Evolutionary conservation across 2,113 vertebrate genomes (phyloP).

Genomic region (Tachuris rubrigastra): DNA sequence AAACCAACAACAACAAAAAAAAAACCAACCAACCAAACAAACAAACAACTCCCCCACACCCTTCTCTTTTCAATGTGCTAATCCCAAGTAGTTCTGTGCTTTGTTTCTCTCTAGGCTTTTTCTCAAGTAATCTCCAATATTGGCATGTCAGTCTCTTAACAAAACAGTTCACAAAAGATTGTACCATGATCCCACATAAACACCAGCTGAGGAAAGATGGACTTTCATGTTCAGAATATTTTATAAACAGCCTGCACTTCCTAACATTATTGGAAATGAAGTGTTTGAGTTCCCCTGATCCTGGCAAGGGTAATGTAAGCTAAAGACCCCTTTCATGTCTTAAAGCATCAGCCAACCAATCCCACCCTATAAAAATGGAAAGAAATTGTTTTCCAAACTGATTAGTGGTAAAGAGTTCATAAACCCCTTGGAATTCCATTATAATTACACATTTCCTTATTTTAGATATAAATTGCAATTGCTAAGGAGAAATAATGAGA

Average conservation of each 20-base stretch:
- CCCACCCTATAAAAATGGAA: neutral
- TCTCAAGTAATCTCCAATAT: neutral
- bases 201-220: neutral
- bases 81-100: neutral
- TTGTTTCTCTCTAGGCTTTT: neutral
- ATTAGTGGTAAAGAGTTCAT: neutral
- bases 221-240: neutral
- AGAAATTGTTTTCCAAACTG: neutral
- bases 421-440: neutral
- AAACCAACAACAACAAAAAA: neutral
- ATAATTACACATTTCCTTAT: neutral
- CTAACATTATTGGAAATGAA: neutral
- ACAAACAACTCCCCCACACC: neutral
- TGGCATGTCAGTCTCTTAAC: neutral
- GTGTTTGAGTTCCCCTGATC: neutral
- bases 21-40: neutral
- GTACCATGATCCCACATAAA: neutral
- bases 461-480: neutral
- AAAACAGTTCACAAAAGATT: neutral
- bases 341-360: neutral
- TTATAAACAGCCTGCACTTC: neutral
- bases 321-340: neutral
- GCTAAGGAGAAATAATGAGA: neutral
- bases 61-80: neutral
- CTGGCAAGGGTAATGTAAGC: neutral